A percentile compares a stretch with the other conserved stretches of the same genome.
Evolutionary conservation across 2,113 vertebrate genomes (phyloP).

Genomic region (Chiloscyllium plagiosum): DNA sequence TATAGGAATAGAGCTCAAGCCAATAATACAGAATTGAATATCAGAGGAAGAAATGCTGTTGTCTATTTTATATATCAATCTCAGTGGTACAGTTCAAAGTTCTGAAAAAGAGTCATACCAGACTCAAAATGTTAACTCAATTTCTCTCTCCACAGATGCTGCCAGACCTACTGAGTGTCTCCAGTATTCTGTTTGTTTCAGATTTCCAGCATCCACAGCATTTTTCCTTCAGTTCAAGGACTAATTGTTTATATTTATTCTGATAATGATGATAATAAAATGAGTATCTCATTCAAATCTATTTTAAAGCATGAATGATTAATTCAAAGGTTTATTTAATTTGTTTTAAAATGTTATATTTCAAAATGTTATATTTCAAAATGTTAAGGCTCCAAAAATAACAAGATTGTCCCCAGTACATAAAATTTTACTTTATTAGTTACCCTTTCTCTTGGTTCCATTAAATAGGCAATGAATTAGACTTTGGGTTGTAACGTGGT

Average conservation of each 20-base stretch:
- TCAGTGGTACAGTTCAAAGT: background rate
- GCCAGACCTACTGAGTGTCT: too few species aligned
- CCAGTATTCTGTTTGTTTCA: too few species aligned
- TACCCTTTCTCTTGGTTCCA: background rate
- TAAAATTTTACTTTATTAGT: background rate
- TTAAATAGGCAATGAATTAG: background rate
- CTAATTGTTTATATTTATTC: background rate
- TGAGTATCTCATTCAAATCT: background rate
- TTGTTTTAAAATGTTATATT: background rate
- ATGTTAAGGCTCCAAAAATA: background rate
- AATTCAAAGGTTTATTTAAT: background rate
- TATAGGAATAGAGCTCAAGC: too few species aligned
- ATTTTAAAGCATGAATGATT: background rate
- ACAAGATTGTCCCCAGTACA: background rate
- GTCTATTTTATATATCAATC: background rate
- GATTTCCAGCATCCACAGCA: too few species aligned
- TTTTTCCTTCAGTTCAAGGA: background rate
- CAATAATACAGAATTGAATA: background rate
- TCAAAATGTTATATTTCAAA: too few species aligned
- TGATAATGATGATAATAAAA: background rate
- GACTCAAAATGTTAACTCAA: too few species aligned
- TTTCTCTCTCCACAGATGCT: too few species aligned
- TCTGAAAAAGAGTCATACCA: too few species aligned
- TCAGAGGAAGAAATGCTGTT: background rate
- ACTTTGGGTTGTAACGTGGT: background rate